Evolutionary conservation across 2,113 vertebrate species (phyloP).

Genomic region (Sander lucioperca): DNA sequence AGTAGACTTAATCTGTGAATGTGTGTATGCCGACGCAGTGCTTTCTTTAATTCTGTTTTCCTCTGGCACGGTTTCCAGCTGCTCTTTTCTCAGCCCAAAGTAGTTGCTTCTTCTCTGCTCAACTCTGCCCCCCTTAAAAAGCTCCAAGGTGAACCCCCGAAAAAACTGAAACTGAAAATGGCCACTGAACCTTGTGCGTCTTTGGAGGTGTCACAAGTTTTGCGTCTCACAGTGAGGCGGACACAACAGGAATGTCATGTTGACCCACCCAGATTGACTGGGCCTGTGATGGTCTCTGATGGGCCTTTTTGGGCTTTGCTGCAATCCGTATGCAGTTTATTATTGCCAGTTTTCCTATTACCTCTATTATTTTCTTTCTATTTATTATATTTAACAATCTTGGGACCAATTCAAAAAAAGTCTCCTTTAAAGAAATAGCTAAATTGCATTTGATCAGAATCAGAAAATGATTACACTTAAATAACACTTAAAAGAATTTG

Average conservation of each 20-base stretch:
- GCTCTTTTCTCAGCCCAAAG: slow-evolving; percentile 44
- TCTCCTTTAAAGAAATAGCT: neutral
- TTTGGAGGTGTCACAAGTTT: neutral
- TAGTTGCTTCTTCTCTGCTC: slow-evolving; percentile 36
- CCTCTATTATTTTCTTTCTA: neutral
- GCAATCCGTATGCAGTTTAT: neutral
- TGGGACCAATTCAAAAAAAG: neutral
- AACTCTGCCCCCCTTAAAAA: neutral
- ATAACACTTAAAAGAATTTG: no score
- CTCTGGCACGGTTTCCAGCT: slow-evolving; percentile 63
- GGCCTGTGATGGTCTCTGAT: no score
- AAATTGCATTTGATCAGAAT: neutral
- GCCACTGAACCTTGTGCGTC: neutral
- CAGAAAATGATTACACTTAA: no score
- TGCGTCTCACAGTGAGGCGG: neutral
- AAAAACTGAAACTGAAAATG: neutral
- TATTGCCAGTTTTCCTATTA: neutral
- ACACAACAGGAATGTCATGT: slow-evolving; percentile 1
- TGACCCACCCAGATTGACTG: neutral
- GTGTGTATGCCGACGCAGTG: neutral
- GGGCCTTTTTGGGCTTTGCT: slow-evolving; percentile 3
- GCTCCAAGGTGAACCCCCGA: neutral
- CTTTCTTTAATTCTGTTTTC: slow-evolving; percentile 22
- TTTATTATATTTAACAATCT: neutral
- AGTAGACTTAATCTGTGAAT: slow-evolving; percentile 8